Base-by-base conservation (phyloP, 2,797 vertebrate genomes). In the Ficedula albicollis region DNA sequence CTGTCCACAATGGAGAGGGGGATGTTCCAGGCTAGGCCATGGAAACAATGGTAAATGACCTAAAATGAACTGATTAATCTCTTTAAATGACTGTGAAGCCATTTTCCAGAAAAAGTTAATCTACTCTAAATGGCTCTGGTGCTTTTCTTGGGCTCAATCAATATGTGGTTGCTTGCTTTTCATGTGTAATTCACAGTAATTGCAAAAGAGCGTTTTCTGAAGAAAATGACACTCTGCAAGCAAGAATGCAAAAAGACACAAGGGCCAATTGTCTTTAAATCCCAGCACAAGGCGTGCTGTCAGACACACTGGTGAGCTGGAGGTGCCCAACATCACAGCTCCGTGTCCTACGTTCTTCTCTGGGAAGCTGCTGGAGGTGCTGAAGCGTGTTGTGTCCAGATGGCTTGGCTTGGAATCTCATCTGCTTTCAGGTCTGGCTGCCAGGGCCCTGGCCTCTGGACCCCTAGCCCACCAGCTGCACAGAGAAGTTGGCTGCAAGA, bases 81-180 rank as follows among this genome's bases (percentile, higher is more conserved):
- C 96, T 96, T 97, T 97, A 97, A 98, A 97, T 97, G 97, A 95
- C 95, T 97, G 90, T 38, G 90, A 97, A 94, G 94, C 87, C 44
- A 29, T 96, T 97, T 96, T 96, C 96, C 85, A 94, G 82, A 90
- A 97, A 96, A 98, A 97, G 96, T 97, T 97, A 97, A 98, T 98
- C 97, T 97, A 88, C 96, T 97, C 96, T 96, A 97, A 98, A 97
- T 96, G 96, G 94, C 92, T 95, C 89, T 93, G 84, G 94, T 95
- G 97, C 97, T 96, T 97, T 97, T 97, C 77, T 41, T 56, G 88
- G 95, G 87, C 96, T 87, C 96, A 93, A 97, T 98, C 98, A 97
- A 98, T 98, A 96, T 9, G 19, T 69, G 72, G 89, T 80, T 30
- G 12, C 84, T 95, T 62, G 93, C 95, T 95, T 97, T 96, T 95